Evolutionary conservation across 2,113 vertebrate genomes (phyloP).

Genomic region (Uropsilus gracilis): DNA sequence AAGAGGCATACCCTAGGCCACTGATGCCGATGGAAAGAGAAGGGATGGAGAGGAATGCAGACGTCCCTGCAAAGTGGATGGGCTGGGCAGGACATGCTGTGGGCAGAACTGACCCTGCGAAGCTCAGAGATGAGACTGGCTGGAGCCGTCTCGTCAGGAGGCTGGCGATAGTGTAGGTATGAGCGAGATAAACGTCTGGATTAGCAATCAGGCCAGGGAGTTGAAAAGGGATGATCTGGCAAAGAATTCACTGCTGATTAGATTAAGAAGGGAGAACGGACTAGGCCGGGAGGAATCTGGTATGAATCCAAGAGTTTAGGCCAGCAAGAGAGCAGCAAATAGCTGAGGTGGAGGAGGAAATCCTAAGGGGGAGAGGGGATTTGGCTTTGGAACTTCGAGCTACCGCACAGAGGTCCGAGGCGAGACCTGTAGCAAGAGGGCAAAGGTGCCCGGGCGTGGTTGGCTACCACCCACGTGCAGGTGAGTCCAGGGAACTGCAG

Average conservation of each 20-base stretch:
- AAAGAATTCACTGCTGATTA: slow-evolving; percentile 74
- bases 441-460: not conserved
- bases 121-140: slow-evolving; percentile 46
- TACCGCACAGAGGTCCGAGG: not conserved
- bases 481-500: not conserved
- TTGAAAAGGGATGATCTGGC: slow-evolving; percentile 53
- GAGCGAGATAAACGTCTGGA: slow-evolving; percentile 39
- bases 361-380: slow-evolving; percentile 8
- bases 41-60: not conserved
- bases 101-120: not conserved
- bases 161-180: not conserved
- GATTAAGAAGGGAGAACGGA: slow-evolving; percentile 57
- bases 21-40: not conserved
- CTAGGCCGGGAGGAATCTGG: slow-evolving; percentile 41
- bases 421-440: not conserved
- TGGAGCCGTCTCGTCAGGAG: slow-evolving; percentile 47
- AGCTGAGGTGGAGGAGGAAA: slow-evolving; percentile 24
- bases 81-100: not conserved
- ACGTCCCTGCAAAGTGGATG: not conserved
- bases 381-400: slow-evolving; percentile 49
- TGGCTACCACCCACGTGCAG: not conserved
- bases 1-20: not conserved
- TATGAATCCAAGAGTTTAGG: slow-evolving; percentile 32
- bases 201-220: slow-evolving; percentile 32
- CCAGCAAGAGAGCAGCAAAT: slow-evolving; percentile 6